A percentile compares a stretch with the other conserved stretches of the same genome.
These are phyloP conservation scores for Margaritifera margaritifera DNA, from an alignment of 2,888 invertebrate species.

Conservation along the genomic window DNA sequence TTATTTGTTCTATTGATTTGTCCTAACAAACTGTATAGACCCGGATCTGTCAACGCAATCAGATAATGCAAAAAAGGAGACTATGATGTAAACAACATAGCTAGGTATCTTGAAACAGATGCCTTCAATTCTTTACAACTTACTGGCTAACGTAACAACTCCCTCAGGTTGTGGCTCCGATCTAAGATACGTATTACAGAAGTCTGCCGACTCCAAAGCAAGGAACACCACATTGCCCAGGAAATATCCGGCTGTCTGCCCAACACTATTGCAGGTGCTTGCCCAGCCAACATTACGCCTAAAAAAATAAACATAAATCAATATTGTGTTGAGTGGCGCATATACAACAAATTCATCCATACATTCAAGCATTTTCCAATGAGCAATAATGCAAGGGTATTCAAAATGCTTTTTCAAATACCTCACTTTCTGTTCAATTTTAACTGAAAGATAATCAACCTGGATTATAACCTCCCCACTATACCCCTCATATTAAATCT, in stretches of 20 bases:
- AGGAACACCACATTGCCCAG: slow-evolving; percentile 97
- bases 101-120: not conserved
- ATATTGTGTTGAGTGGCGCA: too few species aligned
- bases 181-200: slow-evolving; percentile 94
- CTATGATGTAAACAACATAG: not conserved
- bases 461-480: too few species aligned
- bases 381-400: too few species aligned
- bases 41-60: too few species aligned
- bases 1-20: too few species aligned
- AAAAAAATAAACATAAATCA: slow-evolving; percentile 21
- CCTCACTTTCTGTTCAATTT: too few species aligned
- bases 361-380: too few species aligned
- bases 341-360: too few species aligned
- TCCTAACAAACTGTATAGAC: too few species aligned
- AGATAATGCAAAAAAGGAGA: not conserved
- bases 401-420: too few species aligned
- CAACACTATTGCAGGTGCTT: slow-evolving; percentile 98
- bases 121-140: slow-evolving; percentile 23
- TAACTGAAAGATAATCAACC: too few species aligned
- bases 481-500: too few species aligned
- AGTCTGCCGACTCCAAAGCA: slow-evolving; percentile 94
- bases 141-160: slow-evolving; percentile 75
- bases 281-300: slow-evolving; percentile 97
- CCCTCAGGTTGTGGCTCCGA: slow-evolving; percentile 82
- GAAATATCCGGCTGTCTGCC: slow-evolving; percentile 98